Evolutionary conservation across 1,140 invertebrate species (phyloP), one percentile per base, ranked within the genome.

Genomic region (Drosophila nikananu): DNA sequence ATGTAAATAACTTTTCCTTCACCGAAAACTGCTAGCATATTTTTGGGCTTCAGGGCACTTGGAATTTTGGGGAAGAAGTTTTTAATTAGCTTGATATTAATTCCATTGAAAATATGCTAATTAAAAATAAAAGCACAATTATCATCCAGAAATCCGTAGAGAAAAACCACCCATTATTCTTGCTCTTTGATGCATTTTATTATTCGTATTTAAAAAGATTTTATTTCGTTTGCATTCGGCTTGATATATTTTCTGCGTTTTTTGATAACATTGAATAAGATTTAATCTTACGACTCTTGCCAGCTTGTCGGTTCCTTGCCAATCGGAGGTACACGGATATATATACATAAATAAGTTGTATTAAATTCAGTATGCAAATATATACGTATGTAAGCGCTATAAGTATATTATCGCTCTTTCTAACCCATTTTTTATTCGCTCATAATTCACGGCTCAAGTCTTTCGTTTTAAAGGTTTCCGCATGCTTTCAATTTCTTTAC

Each of bases 401-500:
- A 63, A 74, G 32, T 72, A 55, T 52, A 44, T 61, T 57, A 42
- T n/a, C 60, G 63, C 55, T 62, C 72, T 80, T 60, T 64, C 59
- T 77, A 55, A 49, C 30, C 39, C 54, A 25, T 21, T 49, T 54
- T 54, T 32, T 39, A 62, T 65, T 52, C 51, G 44, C 19, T 27
- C 41, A 35, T 58, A 72, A 35, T 77, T 55, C 71, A 44, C 62
- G 78, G 66, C 77, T 89, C 52, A 89, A 89, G 84, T 89, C 84
- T 87, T 89, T 87, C 84, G 66, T 75, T 89, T 83, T 72, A 73
- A 83, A 81, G 74, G 65, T 65, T 73, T 83, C 73, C 78, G 73
- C 58, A 41, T 37, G n/a, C 42, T 27, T 30, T 12, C 30, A 15
- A 49, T 42, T 68, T 25, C 17, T 15, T 25, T 19, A 9, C 7